These are phyloP conservation scores for Bimastos eiseni DNA, from an alignment of 2,888 invertebrate species.

Conservation along the genomic window DNA sequence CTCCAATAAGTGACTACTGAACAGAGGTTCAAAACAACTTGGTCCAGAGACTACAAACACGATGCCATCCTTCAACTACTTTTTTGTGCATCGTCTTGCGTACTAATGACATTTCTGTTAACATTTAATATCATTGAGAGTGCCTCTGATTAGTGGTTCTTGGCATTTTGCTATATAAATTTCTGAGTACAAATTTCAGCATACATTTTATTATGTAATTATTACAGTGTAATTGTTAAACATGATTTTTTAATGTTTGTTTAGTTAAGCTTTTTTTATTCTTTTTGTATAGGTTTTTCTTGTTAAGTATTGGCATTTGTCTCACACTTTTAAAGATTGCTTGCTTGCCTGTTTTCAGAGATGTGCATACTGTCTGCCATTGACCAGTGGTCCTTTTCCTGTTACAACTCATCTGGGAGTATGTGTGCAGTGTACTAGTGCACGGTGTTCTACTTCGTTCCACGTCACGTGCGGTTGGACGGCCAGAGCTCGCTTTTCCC, in stretches of 20 bases:
- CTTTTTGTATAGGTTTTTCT: not conserved
- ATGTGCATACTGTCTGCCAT: conserved; percentile 54
- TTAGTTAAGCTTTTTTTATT: not conserved
- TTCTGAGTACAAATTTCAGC: not conserved
- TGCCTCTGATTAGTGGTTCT: too few species aligned
- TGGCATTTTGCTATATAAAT: too few species aligned
- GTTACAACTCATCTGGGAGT: conserved; percentile 57
- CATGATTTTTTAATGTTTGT: not conserved
- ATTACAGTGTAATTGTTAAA: not conserved
- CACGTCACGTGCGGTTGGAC: conserved; percentile 70
- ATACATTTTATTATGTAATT: not conserved
- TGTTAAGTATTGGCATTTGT: not conserved
- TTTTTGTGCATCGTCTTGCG: too few species aligned
- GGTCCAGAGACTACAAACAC: too few species aligned
- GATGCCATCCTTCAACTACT: too few species aligned
- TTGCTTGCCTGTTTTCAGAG: conserved; percentile 48
- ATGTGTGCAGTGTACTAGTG: conserved; percentile 64
- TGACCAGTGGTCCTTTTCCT: not conserved
- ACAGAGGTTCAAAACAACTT: too few species aligned
- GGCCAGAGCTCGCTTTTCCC: conserved; percentile 65
- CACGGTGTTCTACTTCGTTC: conserved; percentile 65
- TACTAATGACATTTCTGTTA: too few species aligned
- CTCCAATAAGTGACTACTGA: too few species aligned
- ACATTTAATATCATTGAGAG: too few species aligned
- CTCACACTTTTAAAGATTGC: not conserved